Evolutionary conservation across 1,140 invertebrate genomes (phyloP).

Genomic region (Drosophila santomea): DNA sequence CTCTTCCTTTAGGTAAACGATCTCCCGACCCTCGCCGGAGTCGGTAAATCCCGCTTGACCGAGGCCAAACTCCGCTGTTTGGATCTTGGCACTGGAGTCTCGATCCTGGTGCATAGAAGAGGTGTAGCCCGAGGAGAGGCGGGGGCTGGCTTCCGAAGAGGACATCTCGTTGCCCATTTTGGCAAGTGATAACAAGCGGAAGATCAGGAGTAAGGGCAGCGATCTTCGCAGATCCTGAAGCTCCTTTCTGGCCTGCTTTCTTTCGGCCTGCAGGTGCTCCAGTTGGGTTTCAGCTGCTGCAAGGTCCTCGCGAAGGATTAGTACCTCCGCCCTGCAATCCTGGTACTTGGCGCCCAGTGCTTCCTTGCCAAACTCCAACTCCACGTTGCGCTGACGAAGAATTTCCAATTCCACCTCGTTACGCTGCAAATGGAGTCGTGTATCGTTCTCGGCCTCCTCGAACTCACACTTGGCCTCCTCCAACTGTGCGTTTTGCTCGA

Average conservation of each 20-base stretch:
- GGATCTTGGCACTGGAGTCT: constrained; percentile 15
- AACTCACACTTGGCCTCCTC: constrained; percentile 89
- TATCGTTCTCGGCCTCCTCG: constrained; percentile 89
- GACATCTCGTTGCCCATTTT: constrained; percentile 68
- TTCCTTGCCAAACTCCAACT: constrained; percentile 85
- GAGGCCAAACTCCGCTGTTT: background rate
- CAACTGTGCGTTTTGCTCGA: constrained; percentile 87
- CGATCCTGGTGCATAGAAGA: constrained; percentile 72
- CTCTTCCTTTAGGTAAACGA: constrained; percentile 71
- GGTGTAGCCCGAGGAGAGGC: constrained; percentile 32
- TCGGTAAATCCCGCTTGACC: constrained; percentile 28
- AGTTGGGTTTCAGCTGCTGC: constrained; percentile 86
- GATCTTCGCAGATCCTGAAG: constrained; percentile 88
- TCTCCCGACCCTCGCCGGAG: constrained; percentile 45
- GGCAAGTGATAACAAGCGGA: constrained; percentile 60
- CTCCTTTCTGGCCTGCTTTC: constrained; percentile 87
- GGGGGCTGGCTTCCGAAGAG: constrained; percentile 3
- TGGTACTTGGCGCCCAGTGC: constrained; percentile 84
- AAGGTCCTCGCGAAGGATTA: constrained; percentile 74
- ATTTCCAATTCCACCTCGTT: constrained; percentile 83
- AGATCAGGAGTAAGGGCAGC: constrained; percentile 88
- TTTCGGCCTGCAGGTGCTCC: constrained; percentile 86
- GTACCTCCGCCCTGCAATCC: constrained; percentile 85
- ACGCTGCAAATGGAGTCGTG: constrained; percentile 88
- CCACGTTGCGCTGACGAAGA: constrained; percentile 83